These are phyloP conservation scores for Enteromius argenteus DNA, from an alignment of 2,797 vertebrate genomes.

Conservation along the genomic window DNA sequence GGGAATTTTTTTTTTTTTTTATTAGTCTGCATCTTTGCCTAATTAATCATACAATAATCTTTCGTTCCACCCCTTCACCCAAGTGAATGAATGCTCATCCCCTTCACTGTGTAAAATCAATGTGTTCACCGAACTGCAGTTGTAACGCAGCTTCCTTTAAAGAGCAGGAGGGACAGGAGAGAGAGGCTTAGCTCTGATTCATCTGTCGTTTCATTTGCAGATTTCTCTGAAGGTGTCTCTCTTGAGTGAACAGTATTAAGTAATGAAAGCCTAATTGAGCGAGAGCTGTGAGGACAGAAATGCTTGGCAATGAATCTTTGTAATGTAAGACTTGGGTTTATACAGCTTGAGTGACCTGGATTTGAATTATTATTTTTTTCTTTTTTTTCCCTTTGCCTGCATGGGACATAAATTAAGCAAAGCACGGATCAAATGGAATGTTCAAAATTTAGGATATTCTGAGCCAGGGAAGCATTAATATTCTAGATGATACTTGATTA, in stretches of 20 bases:
- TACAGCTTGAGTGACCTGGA: conserved; percentile 33
- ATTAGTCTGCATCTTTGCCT: conserved; percentile 53
- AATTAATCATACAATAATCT: conserved; percentile 52
- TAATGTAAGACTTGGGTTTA: conserved; percentile 7
- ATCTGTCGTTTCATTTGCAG: conserved; percentile 51
- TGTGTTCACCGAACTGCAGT: conserved; percentile 36
- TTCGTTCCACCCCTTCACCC: background rate
- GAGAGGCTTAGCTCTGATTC: conserved; percentile 41
- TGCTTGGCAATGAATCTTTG: conserved; percentile 37
- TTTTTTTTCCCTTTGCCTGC: background rate
- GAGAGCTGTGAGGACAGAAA: conserved; percentile 37
- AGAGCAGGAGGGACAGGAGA: conserved; percentile 37
- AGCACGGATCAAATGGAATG: conserved; percentile 11
- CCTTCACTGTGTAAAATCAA: conserved; percentile 40
- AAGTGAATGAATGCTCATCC: background rate
- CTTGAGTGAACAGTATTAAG: conserved; percentile 45
- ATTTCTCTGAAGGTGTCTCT: conserved; percentile 46
- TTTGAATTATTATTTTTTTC: conserved; percentile 11
- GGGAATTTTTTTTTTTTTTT: conserved; percentile 13
- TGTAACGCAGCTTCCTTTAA: conserved; percentile 33
- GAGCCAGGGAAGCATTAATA: background rate
- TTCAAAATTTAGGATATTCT: background rate
- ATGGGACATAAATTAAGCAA: conserved; percentile 5
- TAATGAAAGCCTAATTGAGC: conserved; percentile 52
- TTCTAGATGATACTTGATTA: background rate